Evolutionary conservation across 2,888 invertebrate species (phyloP), one percentile per base, ranked within the genome.

Genomic region (Leptopilina myrica): DNA sequence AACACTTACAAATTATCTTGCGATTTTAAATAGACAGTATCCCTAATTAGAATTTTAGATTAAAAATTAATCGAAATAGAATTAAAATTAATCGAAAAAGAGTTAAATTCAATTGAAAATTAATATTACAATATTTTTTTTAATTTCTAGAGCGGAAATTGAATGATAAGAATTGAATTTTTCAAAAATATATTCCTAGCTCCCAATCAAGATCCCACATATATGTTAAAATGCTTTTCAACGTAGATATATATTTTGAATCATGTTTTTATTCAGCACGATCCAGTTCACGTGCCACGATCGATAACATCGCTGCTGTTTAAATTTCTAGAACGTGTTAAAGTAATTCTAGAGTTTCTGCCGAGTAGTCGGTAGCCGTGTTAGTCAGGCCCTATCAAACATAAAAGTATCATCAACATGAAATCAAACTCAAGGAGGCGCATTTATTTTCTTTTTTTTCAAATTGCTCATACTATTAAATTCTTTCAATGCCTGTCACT

Each of bases 261-360:
- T 62, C 62, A 62, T 62, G 62, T 62, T 20, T 62, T 62, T 62
- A 62, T 62, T 62, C 62, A 62, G 20, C 15, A 49, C 49, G 49
- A 49, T 49, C 49, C 49, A 15, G 62, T 15, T 62, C 62, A 62
- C 62, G 62, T 62, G 62, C 62, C 62, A 62, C 20, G 15, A 15
- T 62, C 62, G 62, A 62, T 62, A 62, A 62, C 62, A 62, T 62
- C 62, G 20, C 20, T 15, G 6, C 2, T 59, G 7, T 62, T 49
- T 20, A 20, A 62, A 62, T n/a, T 62, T 62, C 62, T 15, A 59
- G 7, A 59, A 59, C 15, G 59, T n/a, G 56, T 59, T 15, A 59
- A 59, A 59, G n/a, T 62, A 9, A 20, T 62, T 62, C 62, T 62
- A 62, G 9, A 59, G 59, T 59, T 59, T 59, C 59, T 59, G 8